Evolutionary conservation across 2,888 invertebrate genomes (phyloP).

Genomic region (Tachina grossa): DNA sequence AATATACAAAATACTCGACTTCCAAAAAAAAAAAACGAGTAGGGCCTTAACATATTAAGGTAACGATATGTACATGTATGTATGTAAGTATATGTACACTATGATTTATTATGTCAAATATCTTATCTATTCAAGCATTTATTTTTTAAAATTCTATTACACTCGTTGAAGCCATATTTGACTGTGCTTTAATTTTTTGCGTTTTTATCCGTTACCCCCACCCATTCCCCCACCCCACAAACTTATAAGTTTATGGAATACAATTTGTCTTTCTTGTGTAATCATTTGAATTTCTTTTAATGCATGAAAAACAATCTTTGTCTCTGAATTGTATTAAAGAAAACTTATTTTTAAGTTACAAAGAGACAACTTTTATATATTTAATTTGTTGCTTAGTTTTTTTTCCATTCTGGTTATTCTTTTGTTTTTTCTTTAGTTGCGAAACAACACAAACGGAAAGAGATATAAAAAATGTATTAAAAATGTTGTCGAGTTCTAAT

Average conservation of each 20-base stretch:
- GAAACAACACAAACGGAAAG: conserved; percentile 22
- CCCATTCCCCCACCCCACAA: background rate
- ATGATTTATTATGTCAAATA: too few relatives aligned
- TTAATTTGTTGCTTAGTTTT: conserved; percentile 44
- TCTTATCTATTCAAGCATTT: too few relatives aligned
- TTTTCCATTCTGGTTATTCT: background rate
- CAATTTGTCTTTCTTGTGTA: conserved; percentile 57
- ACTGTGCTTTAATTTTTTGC: background rate
- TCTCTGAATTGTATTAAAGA: conserved; percentile 62
- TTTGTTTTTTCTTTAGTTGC: conserved; percentile 22
- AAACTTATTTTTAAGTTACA: conserved; percentile 40
- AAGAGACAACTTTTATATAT: conserved; percentile 15
- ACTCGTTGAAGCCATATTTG: conserved; percentile 3
- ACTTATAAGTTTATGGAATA: conserved; percentile 56
- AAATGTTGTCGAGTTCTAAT: conserved; percentile 63
- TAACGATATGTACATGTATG: too few relatives aligned
- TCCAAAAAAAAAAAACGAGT: too few relatives aligned
- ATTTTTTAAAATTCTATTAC: too few relatives aligned
- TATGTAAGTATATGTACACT: too few relatives aligned
- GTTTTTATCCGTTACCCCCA: background rate
- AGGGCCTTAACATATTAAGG: too few relatives aligned
- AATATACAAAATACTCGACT: too few relatives aligned
- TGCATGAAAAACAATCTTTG: conserved; percentile 56
- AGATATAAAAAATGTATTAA: conserved; percentile 7
- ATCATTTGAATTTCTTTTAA: conserved; percentile 13